Base-by-base conservation (phyloP, 2,113 vertebrate species). In the Ivindomyrus marchei region DNA sequence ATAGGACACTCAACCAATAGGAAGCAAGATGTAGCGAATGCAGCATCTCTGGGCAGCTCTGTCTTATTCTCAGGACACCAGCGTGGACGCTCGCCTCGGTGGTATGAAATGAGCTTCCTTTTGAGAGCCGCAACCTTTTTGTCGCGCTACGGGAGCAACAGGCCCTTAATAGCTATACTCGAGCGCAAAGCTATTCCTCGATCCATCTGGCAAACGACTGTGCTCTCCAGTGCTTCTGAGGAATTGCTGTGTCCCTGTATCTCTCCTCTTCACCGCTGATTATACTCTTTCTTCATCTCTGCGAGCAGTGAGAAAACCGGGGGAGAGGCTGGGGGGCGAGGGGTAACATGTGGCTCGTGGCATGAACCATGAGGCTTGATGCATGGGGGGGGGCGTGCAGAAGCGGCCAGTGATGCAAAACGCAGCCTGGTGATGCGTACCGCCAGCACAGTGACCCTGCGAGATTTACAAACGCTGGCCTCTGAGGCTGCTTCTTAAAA, bases 261-360 rank as follows among this genome's bases (percentile, higher is more conserved):
- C 58, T 85, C 83, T 90, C n/a, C 42, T 27, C 70, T 31, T 89
- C 74, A 45, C 84, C 21, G 47, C 56, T 62, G 11, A 89, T 91
- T 86, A 52, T 39, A 53, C 11, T n/a, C 3, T 50, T 88, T n/a
- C 74, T 90, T 88, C 74, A 88, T 88, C 74, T 83, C 45, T 87
- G 74, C 24, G 27, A 36, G 24, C 46, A 62, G 70, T 66, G 46
- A 56, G 87, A 42, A 50, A 27, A 66, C 90, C 11, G 66, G 42
- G 86, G 85, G 36, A 58, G 58, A 88, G 42, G 56, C 36, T 15
- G 42, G 42, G 24, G 24, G 87, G 50, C 3, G 31, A 31, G 83
- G 53, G 52, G 56, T 85, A 87, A 39, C 24, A 10, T 39, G 27
- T 11, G 46, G 53, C 62, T 27, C 39, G 39, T 17, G 15, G 89